Conservation (phyloP, 2,113 vertebrate species). For the Entomyzon cyanotis region DNA sequence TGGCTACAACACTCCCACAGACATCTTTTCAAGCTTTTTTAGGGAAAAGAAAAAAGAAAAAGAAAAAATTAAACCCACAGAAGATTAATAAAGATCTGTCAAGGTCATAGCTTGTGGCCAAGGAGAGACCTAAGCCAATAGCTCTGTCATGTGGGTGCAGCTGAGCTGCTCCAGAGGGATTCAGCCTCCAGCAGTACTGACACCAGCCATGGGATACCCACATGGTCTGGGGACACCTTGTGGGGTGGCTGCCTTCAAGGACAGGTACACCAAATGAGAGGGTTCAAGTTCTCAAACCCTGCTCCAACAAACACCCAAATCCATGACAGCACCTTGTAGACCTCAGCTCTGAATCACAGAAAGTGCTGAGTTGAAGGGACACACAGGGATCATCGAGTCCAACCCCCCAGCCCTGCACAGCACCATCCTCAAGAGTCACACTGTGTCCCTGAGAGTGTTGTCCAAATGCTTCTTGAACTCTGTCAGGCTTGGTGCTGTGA, state of each 20-base stretch:
- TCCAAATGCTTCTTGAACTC: not conserved
- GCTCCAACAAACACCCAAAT: not conserved
- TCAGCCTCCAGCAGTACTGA: not conserved
- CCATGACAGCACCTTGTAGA: not conserved
- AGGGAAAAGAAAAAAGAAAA: too few species aligned
- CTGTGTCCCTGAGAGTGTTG: not conserved
- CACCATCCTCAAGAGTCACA: not conserved
- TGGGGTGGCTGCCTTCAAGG: not conserved
- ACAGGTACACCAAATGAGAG: not conserved
- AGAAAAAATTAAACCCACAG: not conserved
- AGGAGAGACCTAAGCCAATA: not conserved
- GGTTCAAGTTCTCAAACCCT: not conserved
- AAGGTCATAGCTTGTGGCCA: not conserved
- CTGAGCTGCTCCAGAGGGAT: not conserved
- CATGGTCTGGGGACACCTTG: not conserved
- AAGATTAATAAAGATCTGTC: not conserved
- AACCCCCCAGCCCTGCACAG: not conserved
- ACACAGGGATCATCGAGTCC: not conserved
- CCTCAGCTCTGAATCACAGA: not conserved
- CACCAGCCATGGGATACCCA: not conserved
- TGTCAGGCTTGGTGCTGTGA: not conserved
- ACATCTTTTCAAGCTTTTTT: not conserved
- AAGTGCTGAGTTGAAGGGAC: not conserved
- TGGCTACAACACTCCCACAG: not conserved
- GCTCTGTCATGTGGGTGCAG: not conserved